Evolutionary conservation across 1,140 invertebrate genomes (phyloP).

Genomic region (Pseudobourletiella spinata): DNA sequence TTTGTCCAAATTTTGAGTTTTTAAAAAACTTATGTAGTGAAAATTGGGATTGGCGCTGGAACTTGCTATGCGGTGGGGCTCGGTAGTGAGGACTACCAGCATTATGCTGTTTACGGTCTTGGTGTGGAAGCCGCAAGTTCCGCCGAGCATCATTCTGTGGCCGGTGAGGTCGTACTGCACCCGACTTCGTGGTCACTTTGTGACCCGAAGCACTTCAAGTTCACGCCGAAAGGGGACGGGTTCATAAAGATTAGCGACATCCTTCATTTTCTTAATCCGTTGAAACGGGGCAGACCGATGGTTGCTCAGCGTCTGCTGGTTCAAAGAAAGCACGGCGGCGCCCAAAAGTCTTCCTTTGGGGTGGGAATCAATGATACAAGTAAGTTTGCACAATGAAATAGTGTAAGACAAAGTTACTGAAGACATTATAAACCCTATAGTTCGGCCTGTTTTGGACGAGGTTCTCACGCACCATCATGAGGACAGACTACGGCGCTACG

Average conservation of each 20-base stretch:
- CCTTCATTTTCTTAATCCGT: slow-evolving; percentile 15
- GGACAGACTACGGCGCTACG: slow-evolving; percentile 11
- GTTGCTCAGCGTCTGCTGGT: neutral
- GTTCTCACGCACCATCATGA: slow-evolving; percentile 2
- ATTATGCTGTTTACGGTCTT: slow-evolving; percentile 27
- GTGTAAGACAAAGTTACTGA: no score
- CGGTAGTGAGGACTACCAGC: slow-evolving; percentile 23
- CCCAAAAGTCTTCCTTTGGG: no score
- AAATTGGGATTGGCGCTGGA: slow-evolving; percentile 22
- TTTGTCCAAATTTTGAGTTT: neutral
- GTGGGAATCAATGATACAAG: no score
- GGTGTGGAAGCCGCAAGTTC: slow-evolving; percentile 21
- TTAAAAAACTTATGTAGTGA: slow-evolving; percentile 12
- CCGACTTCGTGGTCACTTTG: slow-evolving; percentile 8
- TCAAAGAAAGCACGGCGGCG: no score
- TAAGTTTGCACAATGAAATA: no score
- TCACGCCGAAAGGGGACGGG: neutral
- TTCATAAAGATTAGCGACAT: slow-evolving; percentile 15
- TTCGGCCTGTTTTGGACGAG: neutral
- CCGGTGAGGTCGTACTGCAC: slow-evolving; percentile 22
- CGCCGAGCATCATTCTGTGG: slow-evolving; percentile 25
- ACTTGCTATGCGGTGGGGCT: slow-evolving; percentile 13
- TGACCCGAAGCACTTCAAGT: neutral
- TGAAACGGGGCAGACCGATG: slow-evolving; percentile 22
- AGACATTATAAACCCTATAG: no score